Evolutionary conservation across 2,888 invertebrate species (phyloP).

Genomic region (Lottia scabra): DNA sequence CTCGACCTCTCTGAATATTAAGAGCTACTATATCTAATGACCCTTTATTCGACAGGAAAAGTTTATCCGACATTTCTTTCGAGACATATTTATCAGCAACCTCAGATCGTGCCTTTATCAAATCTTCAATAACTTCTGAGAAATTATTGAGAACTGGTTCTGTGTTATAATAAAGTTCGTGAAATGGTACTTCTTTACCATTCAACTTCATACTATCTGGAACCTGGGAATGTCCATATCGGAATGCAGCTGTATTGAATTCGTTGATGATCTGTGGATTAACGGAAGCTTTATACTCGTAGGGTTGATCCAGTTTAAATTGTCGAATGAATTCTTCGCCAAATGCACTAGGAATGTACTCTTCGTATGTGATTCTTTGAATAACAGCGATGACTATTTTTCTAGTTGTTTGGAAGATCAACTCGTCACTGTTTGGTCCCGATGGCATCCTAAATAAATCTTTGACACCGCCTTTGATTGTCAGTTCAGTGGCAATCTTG

Average conservation of each 20-base stretch:
- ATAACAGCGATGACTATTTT: not conserved
- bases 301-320: not conserved
- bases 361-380: not conserved
- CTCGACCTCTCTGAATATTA: slow-evolving; percentile 37
- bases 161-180: not conserved
- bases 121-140: slow-evolving; percentile 1
- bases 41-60: not conserved
- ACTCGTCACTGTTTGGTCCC: not conserved
- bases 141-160: not conserved
- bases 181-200: not conserved
- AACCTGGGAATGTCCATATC: not conserved
- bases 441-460: not conserved
- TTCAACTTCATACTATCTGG: not conserved
- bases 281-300: not conserved
- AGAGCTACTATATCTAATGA: slow-evolving; percentile 28
- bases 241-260: not conserved
- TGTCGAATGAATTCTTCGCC: not conserved
- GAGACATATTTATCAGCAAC: not conserved
- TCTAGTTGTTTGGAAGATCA: not conserved
- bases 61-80: not conserved
- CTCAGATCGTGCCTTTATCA: not conserved
- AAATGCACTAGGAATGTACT: not conserved
- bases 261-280: not conserved
- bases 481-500: not conserved
- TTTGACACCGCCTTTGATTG: not conserved